These are phyloP conservation scores for Linurgus olivaceus DNA, from an alignment of 2,797 vertebrate species.

Conservation along the genomic window DNA sequence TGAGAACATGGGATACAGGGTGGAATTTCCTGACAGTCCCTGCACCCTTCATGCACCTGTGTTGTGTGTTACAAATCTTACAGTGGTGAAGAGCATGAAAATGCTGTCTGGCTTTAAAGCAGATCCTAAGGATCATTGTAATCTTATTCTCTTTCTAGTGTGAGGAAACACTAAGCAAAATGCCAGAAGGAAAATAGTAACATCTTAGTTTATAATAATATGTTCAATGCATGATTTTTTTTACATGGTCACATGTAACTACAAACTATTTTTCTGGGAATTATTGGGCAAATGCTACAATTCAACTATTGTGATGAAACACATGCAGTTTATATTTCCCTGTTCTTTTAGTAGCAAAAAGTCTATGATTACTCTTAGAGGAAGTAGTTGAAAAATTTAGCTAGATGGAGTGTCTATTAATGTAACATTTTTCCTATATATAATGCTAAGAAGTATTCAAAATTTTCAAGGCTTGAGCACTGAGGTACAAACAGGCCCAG, in stretches of 20 bases:
- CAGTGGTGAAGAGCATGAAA: background rate
- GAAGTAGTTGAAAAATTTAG: background rate
- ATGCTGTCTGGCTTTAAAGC: background rate
- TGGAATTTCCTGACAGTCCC: background rate
- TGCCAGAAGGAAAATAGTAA: background rate
- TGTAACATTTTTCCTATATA: background rate
- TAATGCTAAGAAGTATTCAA: background rate
- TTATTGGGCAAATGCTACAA: background rate
- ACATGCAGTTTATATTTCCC: background rate
- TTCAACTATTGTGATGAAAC: background rate
- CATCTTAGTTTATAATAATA: background rate
- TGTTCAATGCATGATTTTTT: background rate
- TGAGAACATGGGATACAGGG: background rate
- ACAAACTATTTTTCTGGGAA: background rate
- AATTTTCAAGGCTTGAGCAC: background rate
- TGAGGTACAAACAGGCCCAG: background rate
- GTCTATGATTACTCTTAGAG: background rate
- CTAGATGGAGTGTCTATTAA: background rate
- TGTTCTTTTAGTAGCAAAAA: background rate
- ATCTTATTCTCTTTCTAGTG: background rate
- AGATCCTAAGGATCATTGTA: background rate
- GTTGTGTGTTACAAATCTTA: background rate
- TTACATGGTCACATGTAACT: background rate
- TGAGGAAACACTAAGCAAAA: background rate
- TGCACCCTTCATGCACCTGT: background rate